These are phyloP conservation scores for Colius striatus DNA, from an alignment of 2,113 vertebrate genomes.

Conservation along the genomic window DNA sequence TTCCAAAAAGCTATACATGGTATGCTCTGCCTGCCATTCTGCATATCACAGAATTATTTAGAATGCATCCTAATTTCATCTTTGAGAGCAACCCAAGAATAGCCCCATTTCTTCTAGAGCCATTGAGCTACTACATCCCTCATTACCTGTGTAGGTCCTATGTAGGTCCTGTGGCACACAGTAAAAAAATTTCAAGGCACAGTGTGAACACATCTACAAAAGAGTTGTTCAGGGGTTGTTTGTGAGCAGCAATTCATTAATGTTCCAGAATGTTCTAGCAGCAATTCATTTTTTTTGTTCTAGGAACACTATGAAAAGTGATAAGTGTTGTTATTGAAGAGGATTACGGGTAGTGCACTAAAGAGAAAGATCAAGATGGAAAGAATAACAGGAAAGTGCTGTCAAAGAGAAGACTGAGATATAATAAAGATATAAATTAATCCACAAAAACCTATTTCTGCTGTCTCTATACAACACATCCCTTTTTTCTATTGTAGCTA, in stretches of 20 bases:
- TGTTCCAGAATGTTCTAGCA: background rate
- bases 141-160: background rate
- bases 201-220: background rate
- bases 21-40: background rate
- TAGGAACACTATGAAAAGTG: background rate
- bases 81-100: background rate
- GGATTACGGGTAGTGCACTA: background rate
- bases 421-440: background rate
- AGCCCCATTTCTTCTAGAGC: background rate
- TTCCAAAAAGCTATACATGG: background rate
- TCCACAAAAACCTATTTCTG: background rate
- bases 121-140: background rate
- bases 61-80: background rate
- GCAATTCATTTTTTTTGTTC: no score
- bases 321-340: background rate
- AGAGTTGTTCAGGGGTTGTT: background rate
- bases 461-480: background rate
- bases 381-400: background rate
- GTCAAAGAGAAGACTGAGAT: background rate
- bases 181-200: background rate
- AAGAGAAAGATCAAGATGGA: background rate
- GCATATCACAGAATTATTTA: fast-evolving
- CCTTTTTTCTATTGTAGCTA: no score
- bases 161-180: background rate
- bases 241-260: background rate